Percentiles rank a stretch among this genome's conserved stretches.
Conservation (phyloP, 2,797 vertebrate species). For the Pangasius krempfi region DNA sequence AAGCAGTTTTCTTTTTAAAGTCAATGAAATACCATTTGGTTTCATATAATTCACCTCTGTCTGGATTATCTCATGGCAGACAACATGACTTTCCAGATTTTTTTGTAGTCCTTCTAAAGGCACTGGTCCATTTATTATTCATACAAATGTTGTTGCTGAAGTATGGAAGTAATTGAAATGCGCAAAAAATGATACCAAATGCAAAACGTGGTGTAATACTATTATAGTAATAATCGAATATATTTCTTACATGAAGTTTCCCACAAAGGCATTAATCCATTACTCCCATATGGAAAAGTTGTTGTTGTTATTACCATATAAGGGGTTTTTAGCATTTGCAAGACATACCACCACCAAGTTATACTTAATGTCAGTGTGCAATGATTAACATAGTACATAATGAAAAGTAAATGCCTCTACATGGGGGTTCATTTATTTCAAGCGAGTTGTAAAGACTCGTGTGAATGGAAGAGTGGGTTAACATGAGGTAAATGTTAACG, state of each 20-base stretch:
- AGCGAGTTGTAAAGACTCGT: neutral
- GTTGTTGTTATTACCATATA: neutral
- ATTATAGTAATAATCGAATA: neutral
- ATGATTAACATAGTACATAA: neutral
- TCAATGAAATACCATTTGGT: neutral
- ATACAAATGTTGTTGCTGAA: constrained; percentile 26
- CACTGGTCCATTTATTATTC: constrained; percentile 5
- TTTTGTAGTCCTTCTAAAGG: constrained; percentile 16
- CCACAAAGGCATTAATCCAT: neutral
- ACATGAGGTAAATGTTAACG: neutral
- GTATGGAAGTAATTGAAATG: neutral
- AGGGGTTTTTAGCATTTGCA: neutral
- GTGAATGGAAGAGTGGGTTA: neutral
- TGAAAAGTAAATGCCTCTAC: neutral
- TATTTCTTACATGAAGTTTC: neutral
- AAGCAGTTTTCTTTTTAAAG: neutral
- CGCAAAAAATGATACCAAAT: neutral
- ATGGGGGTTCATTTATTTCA: neutral
- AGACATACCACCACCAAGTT: neutral
- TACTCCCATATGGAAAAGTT: neutral
- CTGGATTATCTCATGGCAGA: constrained; percentile 41
- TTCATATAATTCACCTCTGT: constrained; percentile 41
- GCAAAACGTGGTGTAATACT: neutral
- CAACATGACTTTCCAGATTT: constrained; percentile 27
- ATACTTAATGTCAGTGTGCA: neutral